Evolutionary conservation across 2,888 invertebrate genomes (phyloP).

Genomic region (Desoria tigrina): DNA sequence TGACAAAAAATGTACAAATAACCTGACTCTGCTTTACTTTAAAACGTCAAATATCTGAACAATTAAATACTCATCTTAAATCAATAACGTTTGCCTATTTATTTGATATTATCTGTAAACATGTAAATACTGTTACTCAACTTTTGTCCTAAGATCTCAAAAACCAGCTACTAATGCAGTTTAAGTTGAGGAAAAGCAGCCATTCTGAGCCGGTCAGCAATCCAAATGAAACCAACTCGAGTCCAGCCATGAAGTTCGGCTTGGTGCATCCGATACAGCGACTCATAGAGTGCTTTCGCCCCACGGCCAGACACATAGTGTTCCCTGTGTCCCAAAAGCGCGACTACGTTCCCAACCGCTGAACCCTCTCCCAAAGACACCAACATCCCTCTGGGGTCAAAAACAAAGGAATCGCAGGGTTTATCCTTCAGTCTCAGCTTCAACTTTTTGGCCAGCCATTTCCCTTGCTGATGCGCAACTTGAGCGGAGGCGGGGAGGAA

Average conservation of each 20-base stretch:
- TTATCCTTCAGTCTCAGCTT: constrained; percentile 26
- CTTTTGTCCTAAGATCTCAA: too few species aligned
- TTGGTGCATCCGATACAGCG: constrained; percentile 48
- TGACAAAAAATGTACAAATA: too few species aligned
- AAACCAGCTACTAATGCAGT: constrained; percentile 28
- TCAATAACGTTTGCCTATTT: too few species aligned
- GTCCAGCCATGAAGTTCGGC: constrained; percentile 42
- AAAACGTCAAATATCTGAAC: too few species aligned
- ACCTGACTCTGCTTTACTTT: too few species aligned
- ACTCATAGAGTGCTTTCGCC: constrained; percentile 40
- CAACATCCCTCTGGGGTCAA: constrained; percentile 42
- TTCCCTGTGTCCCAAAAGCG: constrained; percentile 35
- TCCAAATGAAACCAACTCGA: constrained; percentile 28
- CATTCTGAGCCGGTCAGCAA: constrained; percentile 37
- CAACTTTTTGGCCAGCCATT: constrained; percentile 38
- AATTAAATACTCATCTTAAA: too few species aligned
- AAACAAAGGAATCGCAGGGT: constrained; percentile 29
- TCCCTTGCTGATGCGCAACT: constrained; percentile 47
- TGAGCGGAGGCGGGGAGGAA: constrained; percentile 45
- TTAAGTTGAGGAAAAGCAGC: constrained; percentile 44
- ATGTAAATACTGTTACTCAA: too few species aligned
- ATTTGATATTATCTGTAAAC: too few species aligned
- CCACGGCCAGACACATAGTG: constrained; percentile 40
- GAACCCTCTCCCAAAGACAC: constrained; percentile 37
- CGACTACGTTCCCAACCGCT: constrained; percentile 39